Evolutionary conservation across 2,113 vertebrate species (phyloP), one percentile per base, ranked within the genome.

Genomic region (Petaurus breviceps): DNA sequence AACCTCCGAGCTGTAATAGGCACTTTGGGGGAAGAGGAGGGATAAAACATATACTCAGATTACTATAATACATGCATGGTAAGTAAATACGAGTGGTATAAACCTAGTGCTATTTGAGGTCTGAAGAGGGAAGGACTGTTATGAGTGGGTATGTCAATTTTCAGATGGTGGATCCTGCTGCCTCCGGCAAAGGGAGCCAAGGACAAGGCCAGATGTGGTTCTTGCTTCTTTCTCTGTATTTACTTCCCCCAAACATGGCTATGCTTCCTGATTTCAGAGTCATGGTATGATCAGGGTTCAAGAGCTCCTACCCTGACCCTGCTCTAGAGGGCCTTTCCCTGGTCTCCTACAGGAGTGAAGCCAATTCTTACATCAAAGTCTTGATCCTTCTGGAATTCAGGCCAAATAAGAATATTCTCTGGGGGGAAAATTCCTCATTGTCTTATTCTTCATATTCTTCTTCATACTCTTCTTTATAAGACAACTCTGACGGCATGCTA

Each of bases 391-490:
- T 37, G 9, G 9, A 43, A 89, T 51, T n/a, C 51, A 90, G 94
- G 51, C 51, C 31, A 46, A 89, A 23, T 43, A 50, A 84, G 91
- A 84, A 91, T 22, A 57, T 47, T 57, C 46, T 43, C 16, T 43
- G 68, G 68, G n/a, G 16, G 68, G 43, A 84, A 84, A 84, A 84
- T 84, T 16, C 47, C 47, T 49, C 47, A 49, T 49, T 49, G 4
- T 49, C 47, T 49, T 49, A 2, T 49, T 49, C 47, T 49, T 49
- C 47, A 49, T 49, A 49, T n/a, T 57, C 90, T 91, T 94, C 46
- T 90, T 92, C 91, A 92, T 22, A 49, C 52, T 57, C 16, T 89
- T 94, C 89, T 28, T 89, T 93, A 22, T 53, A 68, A 92, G 54
- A 93, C 51, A 47, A 90, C n/a, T 51, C 31, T 89, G 0, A 31